Conservation (phyloP, 2,888 invertebrate genomes). For the Phyllotreta striolata region DNA sequence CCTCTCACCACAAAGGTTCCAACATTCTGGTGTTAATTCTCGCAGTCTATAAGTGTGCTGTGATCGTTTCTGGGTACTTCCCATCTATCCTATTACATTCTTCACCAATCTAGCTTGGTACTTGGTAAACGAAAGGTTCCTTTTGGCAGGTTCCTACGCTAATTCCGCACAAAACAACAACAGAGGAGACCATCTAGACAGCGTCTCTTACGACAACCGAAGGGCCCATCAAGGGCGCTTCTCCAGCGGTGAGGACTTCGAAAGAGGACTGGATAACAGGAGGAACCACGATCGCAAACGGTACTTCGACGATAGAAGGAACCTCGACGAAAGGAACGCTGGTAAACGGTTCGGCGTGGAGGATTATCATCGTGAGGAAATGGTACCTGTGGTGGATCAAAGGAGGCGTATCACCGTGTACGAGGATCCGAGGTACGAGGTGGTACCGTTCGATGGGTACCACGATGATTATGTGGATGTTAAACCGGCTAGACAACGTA, state of each 20-base stretch:
- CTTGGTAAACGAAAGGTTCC: slow-evolving; percentile 7
- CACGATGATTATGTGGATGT: slow-evolving; percentile 50
- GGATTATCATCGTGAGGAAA: slow-evolving; percentile 45
- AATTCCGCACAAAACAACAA: slow-evolving; percentile 48
- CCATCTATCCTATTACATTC: too few relatives aligned
- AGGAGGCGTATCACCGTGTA: slow-evolving; percentile 57
- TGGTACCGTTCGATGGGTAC: slow-evolving; percentile 30
- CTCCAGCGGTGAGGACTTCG: slow-evolving; percentile 53
- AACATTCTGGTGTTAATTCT: too few relatives aligned
- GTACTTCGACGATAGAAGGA: slow-evolving; percentile 52
- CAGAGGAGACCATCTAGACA: slow-evolving; percentile 51
- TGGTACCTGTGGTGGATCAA: slow-evolving; percentile 22
- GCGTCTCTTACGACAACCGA: slow-evolving; percentile 49
- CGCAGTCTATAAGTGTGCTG: too few relatives aligned
- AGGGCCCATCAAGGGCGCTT: slow-evolving; percentile 53
- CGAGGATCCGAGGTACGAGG: slow-evolving; percentile 55
- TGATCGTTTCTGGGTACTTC: too few relatives aligned
- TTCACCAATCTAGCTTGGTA: too few relatives aligned
- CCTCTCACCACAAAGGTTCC: too few relatives aligned
- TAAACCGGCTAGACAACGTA: slow-evolving; percentile 42
- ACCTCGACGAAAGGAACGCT: slow-evolving; percentile 44
- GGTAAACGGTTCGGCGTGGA: slow-evolving; percentile 46
- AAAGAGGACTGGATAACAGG: slow-evolving; percentile 51
- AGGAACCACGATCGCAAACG: slow-evolving; percentile 53
- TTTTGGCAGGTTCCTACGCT: slow-evolving; percentile 47